phyloP scores from a whole-genome alignment of 2,888 invertebrate genomes.

The Habroteleia sp. region DNA sequence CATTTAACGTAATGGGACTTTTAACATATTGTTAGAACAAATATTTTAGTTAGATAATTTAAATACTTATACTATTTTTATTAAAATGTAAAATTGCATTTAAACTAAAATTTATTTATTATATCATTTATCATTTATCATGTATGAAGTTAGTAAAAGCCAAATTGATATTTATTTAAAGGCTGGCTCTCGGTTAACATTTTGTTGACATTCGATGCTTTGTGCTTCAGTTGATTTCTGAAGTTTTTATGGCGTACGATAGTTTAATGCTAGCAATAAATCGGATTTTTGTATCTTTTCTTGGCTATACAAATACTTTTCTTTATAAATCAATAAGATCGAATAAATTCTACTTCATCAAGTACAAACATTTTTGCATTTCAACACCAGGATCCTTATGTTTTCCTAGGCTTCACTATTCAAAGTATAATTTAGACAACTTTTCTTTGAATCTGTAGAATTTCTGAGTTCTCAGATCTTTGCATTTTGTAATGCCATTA shows the following conservation, averaged over 20 bases:
- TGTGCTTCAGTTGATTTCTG: constrained; percentile 17
- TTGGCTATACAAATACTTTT: constrained; percentile 30
- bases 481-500: too few relatives aligned
- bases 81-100: too few relatives aligned
- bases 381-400: constrained; percentile 32
- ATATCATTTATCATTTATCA: too few relatives aligned
- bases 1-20: too few relatives aligned
- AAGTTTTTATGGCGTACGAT: constrained; percentile 7
- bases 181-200: constrained; percentile 24
- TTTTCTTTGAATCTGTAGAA: constrained; percentile 60
- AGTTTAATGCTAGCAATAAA: constrained; percentile 33
- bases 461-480: too few relatives aligned
- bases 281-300: constrained; percentile 22
- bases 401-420: constrained; percentile 68
- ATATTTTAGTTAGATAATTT: constrained; percentile 12
- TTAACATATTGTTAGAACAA: too few relatives aligned
- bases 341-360: constrained; percentile 49
- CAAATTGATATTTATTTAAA: constrained; percentile 18
- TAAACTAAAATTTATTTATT: too few relatives aligned
- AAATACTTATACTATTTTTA: too few relatives aligned
- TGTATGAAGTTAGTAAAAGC: constrained; percentile 6
- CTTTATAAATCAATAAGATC: constrained; percentile 38
- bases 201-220: constrained; percentile 24
- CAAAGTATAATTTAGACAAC: constrained; percentile 67
- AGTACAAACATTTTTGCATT: constrained; percentile 55